Percentiles rank a stretch among this genome's conserved stretches.
Evolutionary conservation across 1,140 invertebrate genomes (phyloP).

Genomic region (Anoplolepis gracilipes): DNA sequence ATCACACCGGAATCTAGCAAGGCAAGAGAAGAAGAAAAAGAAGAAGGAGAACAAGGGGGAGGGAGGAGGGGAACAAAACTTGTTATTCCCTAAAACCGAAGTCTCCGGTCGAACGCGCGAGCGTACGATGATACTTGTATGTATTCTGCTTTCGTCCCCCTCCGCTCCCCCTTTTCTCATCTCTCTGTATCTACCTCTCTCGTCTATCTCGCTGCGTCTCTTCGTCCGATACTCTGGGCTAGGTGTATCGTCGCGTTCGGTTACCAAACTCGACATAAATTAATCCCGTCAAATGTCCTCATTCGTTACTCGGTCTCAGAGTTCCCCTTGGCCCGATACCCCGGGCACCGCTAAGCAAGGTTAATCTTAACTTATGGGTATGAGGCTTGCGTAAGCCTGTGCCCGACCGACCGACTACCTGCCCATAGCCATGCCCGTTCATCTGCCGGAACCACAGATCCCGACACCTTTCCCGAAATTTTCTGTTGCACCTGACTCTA

Average conservation of each 20-base stretch:
- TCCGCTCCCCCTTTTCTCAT: background rate
- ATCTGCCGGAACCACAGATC: constrained; percentile 21
- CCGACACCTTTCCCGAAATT: constrained; percentile 42
- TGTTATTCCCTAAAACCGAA: constrained; percentile 76
- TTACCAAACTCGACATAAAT: constrained; percentile 85
- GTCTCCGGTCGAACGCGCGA: constrained; percentile 51
- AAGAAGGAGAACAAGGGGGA: background rate
- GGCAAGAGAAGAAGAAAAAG: background rate
- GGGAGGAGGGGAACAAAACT: constrained; percentile 35
- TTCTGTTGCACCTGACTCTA: constrained; percentile 50
- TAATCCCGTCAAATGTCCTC: constrained; percentile 85
- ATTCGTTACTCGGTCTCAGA: constrained; percentile 79
- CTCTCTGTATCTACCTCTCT: constrained; percentile 14
- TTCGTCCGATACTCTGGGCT: constrained; percentile 57
- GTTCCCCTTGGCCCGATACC: constrained; percentile 55
- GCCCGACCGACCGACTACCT: constrained; percentile 55
- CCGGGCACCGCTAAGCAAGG: constrained; percentile 80
- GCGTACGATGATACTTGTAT: constrained; percentile 58
- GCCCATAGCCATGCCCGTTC: constrained; percentile 15
- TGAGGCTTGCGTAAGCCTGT: constrained; percentile 80
- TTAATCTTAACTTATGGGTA: constrained; percentile 84
- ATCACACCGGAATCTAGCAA: constrained; percentile 54
- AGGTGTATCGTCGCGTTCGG: constrained; percentile 78
- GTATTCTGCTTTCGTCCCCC: background rate
- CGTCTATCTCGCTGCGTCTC: constrained; percentile 27